Percentiles rank a stretch among this genome's conserved stretches.
Conservation (phyloP, 2,113 vertebrate genomes). For the Lathamus discolor region DNA sequence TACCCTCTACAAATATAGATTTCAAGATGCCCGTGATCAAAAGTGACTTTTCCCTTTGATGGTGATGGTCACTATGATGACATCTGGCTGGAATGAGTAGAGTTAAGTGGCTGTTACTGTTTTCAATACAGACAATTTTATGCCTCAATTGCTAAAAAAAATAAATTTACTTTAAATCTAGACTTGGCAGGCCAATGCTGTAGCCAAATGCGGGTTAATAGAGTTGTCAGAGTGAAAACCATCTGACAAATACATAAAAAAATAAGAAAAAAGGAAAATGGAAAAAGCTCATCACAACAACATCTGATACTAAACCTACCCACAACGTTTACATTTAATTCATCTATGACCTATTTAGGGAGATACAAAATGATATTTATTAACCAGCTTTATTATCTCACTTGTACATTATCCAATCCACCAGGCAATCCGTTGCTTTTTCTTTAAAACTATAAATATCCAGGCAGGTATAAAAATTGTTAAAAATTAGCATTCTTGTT, state of each 20-base stretch:
- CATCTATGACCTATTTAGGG: not conserved
- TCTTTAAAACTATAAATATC: not conserved
- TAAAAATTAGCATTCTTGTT: not conserved
- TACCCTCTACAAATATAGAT: not conserved
- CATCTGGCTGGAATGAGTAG: conserved; percentile 5
- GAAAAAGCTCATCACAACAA: not conserved
- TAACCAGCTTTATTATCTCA: not conserved
- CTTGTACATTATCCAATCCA: not conserved
- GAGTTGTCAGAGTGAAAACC: not conserved
- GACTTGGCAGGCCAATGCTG: not conserved
- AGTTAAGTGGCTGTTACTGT: conserved; percentile 38
- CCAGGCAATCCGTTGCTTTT: not conserved
- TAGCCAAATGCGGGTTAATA: not conserved
- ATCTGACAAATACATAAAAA: not conserved
- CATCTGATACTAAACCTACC: not conserved
- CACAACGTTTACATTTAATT: not conserved
- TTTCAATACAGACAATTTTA: not conserved
- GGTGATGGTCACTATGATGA: not conserved
- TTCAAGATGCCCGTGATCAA: not conserved
- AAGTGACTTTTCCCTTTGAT: conserved; percentile 19
- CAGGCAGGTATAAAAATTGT: not conserved
- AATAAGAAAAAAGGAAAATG: not conserved
- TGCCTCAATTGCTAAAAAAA: conserved; percentile 2
- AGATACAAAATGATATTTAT: not conserved
- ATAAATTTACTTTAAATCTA: not conserved